A percentile compares a stretch with the other conserved stretches of the same genome.
Evolutionary conservation across 2,113 vertebrate species (phyloP).

Genomic region (Taxidea taxus): DNA sequence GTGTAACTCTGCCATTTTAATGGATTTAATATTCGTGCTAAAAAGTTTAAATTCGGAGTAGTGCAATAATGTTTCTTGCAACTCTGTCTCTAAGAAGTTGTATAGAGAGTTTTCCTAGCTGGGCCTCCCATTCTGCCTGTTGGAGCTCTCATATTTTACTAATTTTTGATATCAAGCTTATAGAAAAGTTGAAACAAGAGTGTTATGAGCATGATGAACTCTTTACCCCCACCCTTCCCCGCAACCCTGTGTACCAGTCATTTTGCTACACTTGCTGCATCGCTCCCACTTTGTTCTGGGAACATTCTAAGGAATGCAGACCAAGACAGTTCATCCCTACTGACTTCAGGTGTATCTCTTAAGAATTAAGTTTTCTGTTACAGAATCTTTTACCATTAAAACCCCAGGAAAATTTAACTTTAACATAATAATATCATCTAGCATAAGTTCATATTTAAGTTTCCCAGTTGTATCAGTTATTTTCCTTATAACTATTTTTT

Average conservation of each 20-base stretch:
- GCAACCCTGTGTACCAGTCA: neutral
- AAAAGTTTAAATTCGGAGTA: neutral
- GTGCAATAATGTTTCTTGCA: neutral
- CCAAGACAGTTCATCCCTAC: neutral
- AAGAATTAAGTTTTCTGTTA: neutral
- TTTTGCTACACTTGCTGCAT: neutral
- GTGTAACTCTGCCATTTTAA: neutral
- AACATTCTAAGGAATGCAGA: neutral
- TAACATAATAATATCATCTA: neutral
- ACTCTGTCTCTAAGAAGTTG: neutral
- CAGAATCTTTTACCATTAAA: neutral
- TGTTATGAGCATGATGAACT: neutral
- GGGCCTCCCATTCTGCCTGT: neutral
- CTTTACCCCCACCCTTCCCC: rapidly evolving
- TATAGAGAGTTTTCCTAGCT: neutral
- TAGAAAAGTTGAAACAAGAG: neutral
- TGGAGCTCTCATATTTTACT: neutral
- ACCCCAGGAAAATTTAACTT: neutral
- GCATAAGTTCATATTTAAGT: neutral
- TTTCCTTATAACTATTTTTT: neutral
- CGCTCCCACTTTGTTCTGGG: neutral
- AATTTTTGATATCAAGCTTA: neutral
- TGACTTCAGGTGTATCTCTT: neutral
- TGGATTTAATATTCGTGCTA: neutral
- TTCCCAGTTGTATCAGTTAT: neutral